Evolutionary conservation across 2,888 invertebrate species (phyloP).

Genomic region (Eupithecia vulgata): DNA sequence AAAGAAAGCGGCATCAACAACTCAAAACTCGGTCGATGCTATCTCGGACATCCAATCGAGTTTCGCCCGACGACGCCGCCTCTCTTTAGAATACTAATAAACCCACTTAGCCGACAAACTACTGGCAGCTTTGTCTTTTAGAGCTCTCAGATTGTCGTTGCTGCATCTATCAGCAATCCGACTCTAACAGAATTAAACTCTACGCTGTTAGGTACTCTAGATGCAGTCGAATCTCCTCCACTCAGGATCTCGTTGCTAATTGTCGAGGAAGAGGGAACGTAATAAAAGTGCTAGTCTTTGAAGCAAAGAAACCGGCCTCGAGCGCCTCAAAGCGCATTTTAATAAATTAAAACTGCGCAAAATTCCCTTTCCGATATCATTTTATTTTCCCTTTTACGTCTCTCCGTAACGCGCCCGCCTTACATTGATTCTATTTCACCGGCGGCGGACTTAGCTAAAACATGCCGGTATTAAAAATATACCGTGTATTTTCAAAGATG

Average conservation of each 20-base stretch:
- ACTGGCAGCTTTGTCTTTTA: slow-evolving; percentile 67
- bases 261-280: slow-evolving; percentile 77
- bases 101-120: slow-evolving; percentile 71
- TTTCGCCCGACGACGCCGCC: slow-evolving; percentile 55
- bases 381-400: slow-evolving; percentile 70
- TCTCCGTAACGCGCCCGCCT: slow-evolving; percentile 58
- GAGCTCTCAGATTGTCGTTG: slow-evolving; percentile 64
- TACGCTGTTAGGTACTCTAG: slow-evolving; percentile 65
- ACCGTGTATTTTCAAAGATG: slow-evolving; percentile 49
- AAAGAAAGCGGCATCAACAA: slow-evolving; percentile 51
- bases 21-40: slow-evolving; percentile 58
- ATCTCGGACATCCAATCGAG: slow-evolving; percentile 69
- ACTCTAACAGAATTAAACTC: slow-evolving; percentile 72
- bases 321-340: slow-evolving; percentile 75
- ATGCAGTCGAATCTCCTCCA: slow-evolving; percentile 66
- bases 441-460: slow-evolving; percentile 59
- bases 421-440: slow-evolving; percentile 68
- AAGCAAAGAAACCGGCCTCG: slow-evolving; percentile 72
- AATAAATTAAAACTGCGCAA: slow-evolving; percentile 82
- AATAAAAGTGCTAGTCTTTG: slow-evolving; percentile 81
- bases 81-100: slow-evolving; percentile 67
- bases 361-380: slow-evolving; percentile 79
- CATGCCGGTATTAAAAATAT: slow-evolving; percentile 58
- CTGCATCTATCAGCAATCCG: slow-evolving; percentile 74
- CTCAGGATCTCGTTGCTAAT: slow-evolving; percentile 74